Percentiles rank a stretch among this genome's conserved stretches.
Conservation (phyloP, 2,113 vertebrate genomes). For the Cryptoleucopteryx plumbea region DNA sequence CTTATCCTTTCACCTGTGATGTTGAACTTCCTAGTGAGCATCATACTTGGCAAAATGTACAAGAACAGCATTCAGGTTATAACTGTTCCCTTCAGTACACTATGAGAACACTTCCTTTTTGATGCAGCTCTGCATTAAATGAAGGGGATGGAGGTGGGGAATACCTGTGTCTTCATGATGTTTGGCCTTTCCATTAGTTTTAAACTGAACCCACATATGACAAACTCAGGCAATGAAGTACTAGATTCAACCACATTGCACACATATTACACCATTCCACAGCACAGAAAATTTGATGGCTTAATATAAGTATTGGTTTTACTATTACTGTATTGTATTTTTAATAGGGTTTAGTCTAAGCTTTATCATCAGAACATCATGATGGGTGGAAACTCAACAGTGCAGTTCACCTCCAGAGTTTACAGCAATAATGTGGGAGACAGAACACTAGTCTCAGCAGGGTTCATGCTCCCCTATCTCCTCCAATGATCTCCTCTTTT, state of each 20-base stretch:
- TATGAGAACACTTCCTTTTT: neutral
- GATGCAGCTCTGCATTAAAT: neutral
- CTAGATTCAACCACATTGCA: neutral
- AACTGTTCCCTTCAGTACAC: neutral
- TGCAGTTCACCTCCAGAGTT: neutral
- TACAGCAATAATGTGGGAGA: neutral
- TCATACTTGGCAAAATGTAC: neutral
- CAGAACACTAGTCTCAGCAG: neutral
- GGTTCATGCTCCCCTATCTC: neutral
- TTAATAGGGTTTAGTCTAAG: neutral
- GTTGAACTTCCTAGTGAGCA: neutral
- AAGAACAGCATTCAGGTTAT: neutral
- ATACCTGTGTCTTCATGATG: neutral
- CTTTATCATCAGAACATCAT: neutral
- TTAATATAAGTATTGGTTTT: neutral
- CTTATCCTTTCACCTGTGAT: neutral
- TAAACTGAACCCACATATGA: neutral
- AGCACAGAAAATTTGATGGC: neutral
- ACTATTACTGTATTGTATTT: neutral
- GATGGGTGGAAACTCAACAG: neutral
- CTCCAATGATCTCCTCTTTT: neutral
- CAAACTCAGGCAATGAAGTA: neutral
- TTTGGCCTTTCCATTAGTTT: neutral
- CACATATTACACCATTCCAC: neutral
- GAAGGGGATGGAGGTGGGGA: neutral